Evolutionary conservation across 2,888 invertebrate genomes (phyloP), one percentile per base, ranked within the genome.

Genomic region (Apoderus coryli): DNA sequence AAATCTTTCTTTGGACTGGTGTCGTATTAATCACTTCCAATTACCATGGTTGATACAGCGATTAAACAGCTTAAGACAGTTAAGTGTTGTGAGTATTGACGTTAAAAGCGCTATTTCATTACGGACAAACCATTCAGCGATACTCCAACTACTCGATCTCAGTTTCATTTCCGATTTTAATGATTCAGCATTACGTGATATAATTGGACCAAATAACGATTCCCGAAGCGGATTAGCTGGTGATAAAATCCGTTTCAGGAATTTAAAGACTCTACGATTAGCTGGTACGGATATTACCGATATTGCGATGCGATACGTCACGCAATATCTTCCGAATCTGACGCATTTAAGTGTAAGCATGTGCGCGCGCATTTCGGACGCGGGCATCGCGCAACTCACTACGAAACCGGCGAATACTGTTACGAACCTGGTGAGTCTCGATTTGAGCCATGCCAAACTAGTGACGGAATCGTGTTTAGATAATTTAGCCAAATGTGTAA

Each of bases 261-360:
- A 81, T 42, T 59, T 92, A 15, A 70, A 72, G 39, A 73, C 71
- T 31, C 61, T 93, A 10, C 69, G 75, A 38, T 61, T 92, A 30
- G 78, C 85, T 13, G 90, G 90, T 7, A 88, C 88, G 0, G 88
- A 89, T 46, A 72, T 93, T 38, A 82, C 86, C 0, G 92, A 92
- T 53, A 77, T 85, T n/a, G 74, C 84, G 1, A 64, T 86, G 56
- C 67, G 76, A 7, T 77, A 77, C 44, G 70, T 78, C 4, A 74
- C 73, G 1, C 75, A 85, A 61, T 79, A 82, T 39, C 52, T 85
- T 32, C 80, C 81, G 0, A 68, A 69, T 45, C 62, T 92, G 31
- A 67, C 69, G 33, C 72, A 73, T 41, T 59, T 92, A 43, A 84
- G 88, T 60, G 65, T 92, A 43, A 72, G 85, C 39, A 81, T 84